Percentiles rank a stretch among this genome's conserved stretches.
Evolutionary conservation across 2,888 invertebrate species (phyloP).

Genomic region (Drosophila buzzatii): DNA sequence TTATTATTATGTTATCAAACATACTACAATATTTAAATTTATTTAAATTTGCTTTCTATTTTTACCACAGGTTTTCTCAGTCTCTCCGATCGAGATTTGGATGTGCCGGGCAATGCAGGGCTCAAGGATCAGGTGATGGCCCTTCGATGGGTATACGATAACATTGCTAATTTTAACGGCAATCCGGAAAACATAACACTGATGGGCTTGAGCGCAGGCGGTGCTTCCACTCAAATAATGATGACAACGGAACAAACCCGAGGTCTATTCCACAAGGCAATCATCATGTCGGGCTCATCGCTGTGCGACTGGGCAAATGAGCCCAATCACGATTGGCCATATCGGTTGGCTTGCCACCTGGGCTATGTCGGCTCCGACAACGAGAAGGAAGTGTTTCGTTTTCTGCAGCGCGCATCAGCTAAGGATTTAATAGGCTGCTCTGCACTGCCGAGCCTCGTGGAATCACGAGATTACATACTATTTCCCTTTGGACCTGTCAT

Average conservation of each 20-base stretch:
- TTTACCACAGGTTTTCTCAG: constrained; percentile 85
- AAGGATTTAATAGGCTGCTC: constrained; percentile 53
- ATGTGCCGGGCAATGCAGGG: constrained; percentile 86
- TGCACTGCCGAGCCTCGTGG: constrained; percentile 66
- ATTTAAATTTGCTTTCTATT: too few relatives aligned
- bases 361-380: constrained; percentile 83
- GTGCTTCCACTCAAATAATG: constrained; percentile 85
- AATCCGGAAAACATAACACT: constrained; percentile 86
- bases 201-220: constrained; percentile 86
- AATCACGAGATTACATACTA: constrained; percentile 62
- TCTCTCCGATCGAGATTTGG: constrained; percentile 85
- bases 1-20: too few relatives aligned
- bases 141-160: constrained; percentile 86
- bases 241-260: constrained; percentile 85
- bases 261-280: constrained; percentile 83
- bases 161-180: constrained; percentile 85
- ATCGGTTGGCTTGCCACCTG: constrained; percentile 78
- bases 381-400: constrained; percentile 81
- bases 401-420: constrained; percentile 55
- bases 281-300: constrained; percentile 82
- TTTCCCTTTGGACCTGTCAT: constrained; percentile 80
- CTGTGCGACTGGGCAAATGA: constrained; percentile 78
- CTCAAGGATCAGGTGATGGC: constrained; percentile 86
- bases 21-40: too few relatives aligned
- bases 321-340: constrained; percentile 71